Conservation (phyloP, 35 echinoderm and acorn worm genomes). For the Strongylocentrotus purpuratus region DNA sequence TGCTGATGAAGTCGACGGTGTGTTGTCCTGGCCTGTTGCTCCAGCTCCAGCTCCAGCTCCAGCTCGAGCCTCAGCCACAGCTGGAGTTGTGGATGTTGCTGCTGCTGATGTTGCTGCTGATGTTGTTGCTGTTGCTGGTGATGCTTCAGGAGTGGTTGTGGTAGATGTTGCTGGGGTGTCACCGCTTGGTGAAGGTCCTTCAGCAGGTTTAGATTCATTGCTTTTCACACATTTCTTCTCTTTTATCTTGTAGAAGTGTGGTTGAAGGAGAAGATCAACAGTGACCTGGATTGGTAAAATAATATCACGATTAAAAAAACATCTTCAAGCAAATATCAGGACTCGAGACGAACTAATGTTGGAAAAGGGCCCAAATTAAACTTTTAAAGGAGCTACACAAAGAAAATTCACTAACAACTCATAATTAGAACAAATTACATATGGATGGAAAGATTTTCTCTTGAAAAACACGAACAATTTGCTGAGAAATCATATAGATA, state of each 20-base stretch:
- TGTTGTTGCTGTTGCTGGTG: neutral
- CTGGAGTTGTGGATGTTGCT: neutral
- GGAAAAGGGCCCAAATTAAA: too few relatives aligned
- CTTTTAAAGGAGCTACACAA: too few relatives aligned
- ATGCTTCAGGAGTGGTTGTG: neutral
- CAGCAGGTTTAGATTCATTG: neutral
- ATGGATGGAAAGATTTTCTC: too few relatives aligned
- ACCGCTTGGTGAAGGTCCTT: neutral
- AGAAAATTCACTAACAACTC: too few relatives aligned
- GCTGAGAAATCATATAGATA: too few relatives aligned
- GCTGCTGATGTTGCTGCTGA: neutral
- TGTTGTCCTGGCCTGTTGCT: neutral
- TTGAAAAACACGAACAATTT: too few relatives aligned
- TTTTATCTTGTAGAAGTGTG: constrained; percentile 45
- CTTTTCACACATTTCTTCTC: neutral
- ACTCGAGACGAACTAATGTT: too few relatives aligned
- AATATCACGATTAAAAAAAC: neutral
- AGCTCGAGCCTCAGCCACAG: neutral
- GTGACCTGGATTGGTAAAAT: constrained; percentile 4
- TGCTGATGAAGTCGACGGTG: neutral
- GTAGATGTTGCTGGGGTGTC: neutral
- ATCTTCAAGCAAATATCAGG: too few relatives aligned
- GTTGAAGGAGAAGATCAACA: constrained; percentile 44
- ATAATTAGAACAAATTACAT: too few relatives aligned
- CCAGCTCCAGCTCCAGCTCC: neutral